Evolutionary conservation across 2,113 vertebrate genomes (phyloP), one percentile per base, ranked within the genome.

Genomic region (Narcine bancroftii): DNA sequence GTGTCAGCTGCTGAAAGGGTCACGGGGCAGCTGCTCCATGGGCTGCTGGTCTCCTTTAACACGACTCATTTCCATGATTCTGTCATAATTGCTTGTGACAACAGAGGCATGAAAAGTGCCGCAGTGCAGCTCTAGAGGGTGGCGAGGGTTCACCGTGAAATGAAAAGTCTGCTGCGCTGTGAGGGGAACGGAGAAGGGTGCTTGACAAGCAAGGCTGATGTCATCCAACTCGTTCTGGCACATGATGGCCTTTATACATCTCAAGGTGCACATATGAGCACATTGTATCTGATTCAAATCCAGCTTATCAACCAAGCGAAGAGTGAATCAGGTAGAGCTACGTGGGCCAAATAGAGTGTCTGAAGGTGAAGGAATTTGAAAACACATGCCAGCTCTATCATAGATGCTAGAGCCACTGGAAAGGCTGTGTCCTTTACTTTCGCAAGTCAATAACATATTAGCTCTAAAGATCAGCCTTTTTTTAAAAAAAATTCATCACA

Each of bases 31-130:
- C 42, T 29, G 63, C 65, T 69, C 13, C 42, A 65, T 33, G 89
- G 42, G 89, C 2, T 69, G 63, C 89, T 7, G 4, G 36, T 63
- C 63, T 45, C 4, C 39, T 91, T n/a, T 47, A 69, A 47, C 10
- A 9, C 39, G 13, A 91, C 63, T 91, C 63, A 91, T 47, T 91
- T 71, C 39, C 65, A 45, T 89, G 10, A 36, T 63, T 69, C 89
- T 5, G 39, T 42, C 47, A 24, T 91, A 69, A 69, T 69, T 91
- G 89, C 39, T 69, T 91, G 89, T 91, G 63, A 69, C 87, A 89
- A 85, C 36, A 65, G 56, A 89, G 36, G 11, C 63, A 66, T 15
- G 39, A 42, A 89, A 69, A 66, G 69, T 89, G 87, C 87, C 21
- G 36, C 39, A 89, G 63, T 66, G 87, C 60, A 39, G 60, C 56